Base-by-base conservation (phyloP, 2,888 invertebrate species). In the Pyrrhia umbra region DNA sequence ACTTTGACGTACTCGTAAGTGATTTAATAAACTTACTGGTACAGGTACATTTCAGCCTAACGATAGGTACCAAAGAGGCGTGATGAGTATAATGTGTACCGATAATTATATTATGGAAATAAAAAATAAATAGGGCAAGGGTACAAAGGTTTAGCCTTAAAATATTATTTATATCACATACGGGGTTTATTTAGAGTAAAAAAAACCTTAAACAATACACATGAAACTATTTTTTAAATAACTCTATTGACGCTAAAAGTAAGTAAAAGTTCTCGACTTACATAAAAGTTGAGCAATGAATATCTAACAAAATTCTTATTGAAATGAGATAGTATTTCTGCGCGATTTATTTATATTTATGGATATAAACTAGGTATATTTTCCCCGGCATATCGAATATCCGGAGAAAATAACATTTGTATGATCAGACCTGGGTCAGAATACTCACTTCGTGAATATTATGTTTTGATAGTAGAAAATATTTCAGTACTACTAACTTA, bases 331-430 rank as follows among this genome's bases (percentile, higher is more conserved):
- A 63, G 43, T 72, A 61, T 62, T 69, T 46, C 46, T 34, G 46
- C 42, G 49, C 55, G 46, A 52, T 64, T 55, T 66, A 63, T 61
- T 66, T 75, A 46, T 56, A 30, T 59, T 47, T 51, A 60, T 57
- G 42, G 46, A 46, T 51, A 73, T 54, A 47, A 67, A 61, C 46
- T 52, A 58, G 60, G 67, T 65, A 63, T 65, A 66, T 62, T 75
- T 74, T 59, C 25, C 40, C 39, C 46, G 45, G 21, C 56, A 62
- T 50, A 39, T 49, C 21, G 60, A 50, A 67, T 46, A 55, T 49
- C 49, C 50, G 54, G 52, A 61, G 47, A 60, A 67, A 75, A 77
- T 69, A 67, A 72, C 67, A 72, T 75, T 69, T 69, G 52, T 60
- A 46, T 46, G 55, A 56, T 42, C 16, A 49, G 51, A 55, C 55